Evolutionary conservation across 2,888 invertebrate species (phyloP).

Genomic region (Pristionchus mayeri): DNA sequence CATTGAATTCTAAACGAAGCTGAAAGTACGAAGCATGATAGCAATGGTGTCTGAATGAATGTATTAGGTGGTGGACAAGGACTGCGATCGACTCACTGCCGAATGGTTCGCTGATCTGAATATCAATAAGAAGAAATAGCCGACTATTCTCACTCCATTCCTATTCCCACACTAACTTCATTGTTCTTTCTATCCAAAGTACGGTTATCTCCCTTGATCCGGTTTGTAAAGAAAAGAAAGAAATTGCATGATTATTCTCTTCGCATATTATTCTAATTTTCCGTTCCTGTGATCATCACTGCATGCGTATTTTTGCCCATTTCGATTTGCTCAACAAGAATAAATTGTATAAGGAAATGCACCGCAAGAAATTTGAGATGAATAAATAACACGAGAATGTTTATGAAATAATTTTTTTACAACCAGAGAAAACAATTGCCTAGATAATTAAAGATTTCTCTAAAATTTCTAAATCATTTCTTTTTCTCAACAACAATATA

Average conservation of each 20-base stretch:
- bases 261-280: slow-evolving; percentile 7
- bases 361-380: too few relatives aligned
- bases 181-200: neutral
- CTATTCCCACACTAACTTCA: neutral
- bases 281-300: slow-evolving; percentile 20
- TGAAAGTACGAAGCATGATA: too few relatives aligned
- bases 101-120: slow-evolving; percentile 64
- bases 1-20: too few relatives aligned
- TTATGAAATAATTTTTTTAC: too few relatives aligned
- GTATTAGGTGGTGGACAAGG: slow-evolving; percentile 56
- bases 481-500: too few relatives aligned
- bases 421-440: too few relatives aligned
- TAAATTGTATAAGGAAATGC: too few relatives aligned
- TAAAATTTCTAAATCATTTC: too few relatives aligned
- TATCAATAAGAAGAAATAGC: slow-evolving; percentile 18
- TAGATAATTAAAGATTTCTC: too few relatives aligned
- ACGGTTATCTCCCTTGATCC: slow-evolving; percentile 23
- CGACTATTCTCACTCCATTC: neutral
- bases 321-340: too few relatives aligned
- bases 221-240: slow-evolving; percentile 15
- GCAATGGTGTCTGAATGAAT: neutral
- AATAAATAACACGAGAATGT: too few relatives aligned
- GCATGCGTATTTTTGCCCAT: too few relatives aligned
- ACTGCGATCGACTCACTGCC: slow-evolving; percentile 62
- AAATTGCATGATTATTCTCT: neutral